A percentile compares a stretch with the other conserved stretches of the same genome.
Conservation (phyloP, 2,113 vertebrate species). For the Aramus guarauna region DNA sequence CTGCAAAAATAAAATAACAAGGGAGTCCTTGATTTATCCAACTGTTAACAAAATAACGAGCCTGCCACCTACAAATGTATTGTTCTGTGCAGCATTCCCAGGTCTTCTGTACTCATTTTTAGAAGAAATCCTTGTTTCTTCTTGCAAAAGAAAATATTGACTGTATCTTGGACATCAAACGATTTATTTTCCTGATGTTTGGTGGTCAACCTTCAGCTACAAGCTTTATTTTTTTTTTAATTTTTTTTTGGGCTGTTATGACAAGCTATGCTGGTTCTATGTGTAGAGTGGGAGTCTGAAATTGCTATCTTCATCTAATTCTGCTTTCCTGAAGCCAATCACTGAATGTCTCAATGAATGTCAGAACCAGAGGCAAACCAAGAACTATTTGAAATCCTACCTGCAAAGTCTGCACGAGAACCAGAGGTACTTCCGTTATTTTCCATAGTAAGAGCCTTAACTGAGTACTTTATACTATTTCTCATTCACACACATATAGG, state of each 20-base stretch:
- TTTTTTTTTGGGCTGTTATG: background rate
- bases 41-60: background rate
- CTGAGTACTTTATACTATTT: background rate
- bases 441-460: background rate
- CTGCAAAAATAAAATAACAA: constrained; percentile 61
- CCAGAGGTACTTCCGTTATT: background rate
- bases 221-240: no score
- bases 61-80: background rate
- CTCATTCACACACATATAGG: background rate
- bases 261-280: background rate
- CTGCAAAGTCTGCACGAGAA: background rate
- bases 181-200: background rate
- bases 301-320: background rate
- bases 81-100: background rate
- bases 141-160: background rate
- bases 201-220: background rate
- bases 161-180: background rate
- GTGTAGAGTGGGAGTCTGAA: background rate
- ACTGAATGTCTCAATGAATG: background rate
- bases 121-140: constrained; percentile 24
- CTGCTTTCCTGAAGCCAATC: background rate
- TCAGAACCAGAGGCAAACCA: background rate
- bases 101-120: background rate
- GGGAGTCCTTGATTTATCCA: background rate
- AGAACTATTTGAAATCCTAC: background rate